phyloP scores from a whole-genome alignment of 53 echinoderm and acorn worm genomes.

The Holothuria scabra region DNA sequence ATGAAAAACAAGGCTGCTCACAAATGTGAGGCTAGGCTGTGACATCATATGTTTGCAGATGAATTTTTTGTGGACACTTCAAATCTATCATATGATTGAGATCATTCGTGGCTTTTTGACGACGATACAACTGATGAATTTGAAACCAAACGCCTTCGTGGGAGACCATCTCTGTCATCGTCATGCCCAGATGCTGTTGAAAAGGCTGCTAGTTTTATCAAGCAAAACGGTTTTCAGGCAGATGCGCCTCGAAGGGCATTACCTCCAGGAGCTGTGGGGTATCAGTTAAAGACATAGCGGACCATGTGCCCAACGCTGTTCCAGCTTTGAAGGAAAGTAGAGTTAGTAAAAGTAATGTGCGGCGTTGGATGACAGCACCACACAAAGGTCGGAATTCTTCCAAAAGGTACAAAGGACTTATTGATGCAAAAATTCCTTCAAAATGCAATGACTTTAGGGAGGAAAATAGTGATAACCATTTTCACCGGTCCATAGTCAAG shows the following conservation, averaged over 20 bases:
- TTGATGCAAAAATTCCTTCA: constrained; percentile 5
- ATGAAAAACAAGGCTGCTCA: too few species aligned
- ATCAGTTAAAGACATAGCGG: too few species aligned
- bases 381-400: neutral
- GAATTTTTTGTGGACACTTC: neutral
- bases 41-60: constrained; percentile 14
- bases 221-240: constrained; percentile 17
- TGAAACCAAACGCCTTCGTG: neutral
- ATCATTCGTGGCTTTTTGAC: neutral
- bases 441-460: neutral
- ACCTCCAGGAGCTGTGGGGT: neutral
- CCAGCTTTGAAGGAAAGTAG: constrained; percentile 15
- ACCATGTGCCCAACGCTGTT: neutral
- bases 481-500: neutral
- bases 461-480: neutral
- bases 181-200: neutral
- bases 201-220: constrained; percentile 3
- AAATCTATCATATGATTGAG: too few species aligned
- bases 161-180: constrained; percentile 14
- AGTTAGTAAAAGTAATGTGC: neutral
- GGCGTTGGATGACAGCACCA: constrained; percentile 9
- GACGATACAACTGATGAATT: neutral
- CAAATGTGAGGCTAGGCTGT: too few species aligned
- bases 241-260: neutral
- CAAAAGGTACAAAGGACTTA: constrained; percentile 5